Conservation (phyloP, 2,113 vertebrate species). For the Noturus placidus region DNA sequence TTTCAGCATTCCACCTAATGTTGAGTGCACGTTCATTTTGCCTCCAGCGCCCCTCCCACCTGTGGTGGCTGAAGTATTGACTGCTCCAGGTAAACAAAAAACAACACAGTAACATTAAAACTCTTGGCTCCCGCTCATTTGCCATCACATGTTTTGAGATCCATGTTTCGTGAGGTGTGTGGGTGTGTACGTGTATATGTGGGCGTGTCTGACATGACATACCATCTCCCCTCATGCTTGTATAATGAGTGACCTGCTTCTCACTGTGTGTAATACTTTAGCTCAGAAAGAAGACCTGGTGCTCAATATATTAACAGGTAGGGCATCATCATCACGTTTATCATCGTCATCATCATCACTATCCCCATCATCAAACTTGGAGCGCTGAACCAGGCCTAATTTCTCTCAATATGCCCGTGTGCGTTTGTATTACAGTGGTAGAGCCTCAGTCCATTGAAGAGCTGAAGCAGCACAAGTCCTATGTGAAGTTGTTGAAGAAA, state of each 20-base stretch:
- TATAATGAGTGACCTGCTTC: constrained; percentile 39
- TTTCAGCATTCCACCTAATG: background rate
- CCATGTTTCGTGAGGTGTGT: background rate
- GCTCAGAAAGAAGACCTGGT: constrained; percentile 80
- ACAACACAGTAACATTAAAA: background rate
- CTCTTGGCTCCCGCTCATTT: background rate
- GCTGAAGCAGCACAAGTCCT: constrained; percentile 75
- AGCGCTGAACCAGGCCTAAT: background rate
- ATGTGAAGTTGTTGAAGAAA: constrained; percentile 77
- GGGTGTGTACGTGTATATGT: background rate
- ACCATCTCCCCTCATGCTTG: constrained; percentile 18
- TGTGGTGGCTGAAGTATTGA: constrained; percentile 48
- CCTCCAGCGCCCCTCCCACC: background rate
- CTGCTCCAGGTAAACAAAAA: constrained; percentile 56
- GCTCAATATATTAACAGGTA: constrained; percentile 80
- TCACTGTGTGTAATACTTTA: constrained; percentile 56
- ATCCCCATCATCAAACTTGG: background rate
- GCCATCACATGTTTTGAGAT: background rate
- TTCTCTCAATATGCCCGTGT: background rate
- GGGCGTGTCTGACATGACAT: constrained; percentile 3
- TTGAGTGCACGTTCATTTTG: constrained; percentile 11
- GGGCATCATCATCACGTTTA: constrained; percentile 38
- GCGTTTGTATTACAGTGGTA: constrained; percentile 67
- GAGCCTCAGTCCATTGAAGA: constrained; percentile 71
- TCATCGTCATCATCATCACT: constrained; percentile 13